Evolutionary conservation across 1,140 invertebrate genomes (phyloP), one percentile per base, ranked within the genome.

Genomic region (Drosophila malerkotliana): DNA sequence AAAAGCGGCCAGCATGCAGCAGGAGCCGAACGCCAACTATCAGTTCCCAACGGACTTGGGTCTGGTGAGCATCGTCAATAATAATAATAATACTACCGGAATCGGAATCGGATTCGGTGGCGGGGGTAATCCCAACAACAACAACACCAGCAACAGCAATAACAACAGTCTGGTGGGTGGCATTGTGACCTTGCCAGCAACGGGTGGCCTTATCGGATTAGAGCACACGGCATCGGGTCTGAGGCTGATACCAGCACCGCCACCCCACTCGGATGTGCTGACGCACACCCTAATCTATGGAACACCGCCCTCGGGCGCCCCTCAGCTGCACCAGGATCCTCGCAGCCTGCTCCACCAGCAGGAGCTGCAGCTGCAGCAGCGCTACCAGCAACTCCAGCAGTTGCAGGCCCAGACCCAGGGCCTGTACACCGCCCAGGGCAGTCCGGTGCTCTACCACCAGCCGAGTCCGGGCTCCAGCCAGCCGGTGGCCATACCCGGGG

Each of bases 1-100:
- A 74, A 88, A 83, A 89, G 69, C 79, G 44, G 74, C 64, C 84
- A 91, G 77, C 47, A 91, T 91, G 90, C 90, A 91, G 90, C 90
- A 91, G 85, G 90, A 91, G 58, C 81, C 90, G 88, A 91, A 91
- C 48, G 90, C 90, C 62, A 91, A 91, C 79, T 90, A 91, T 91
- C 90, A 91, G 87, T 91, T 91, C 77, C 90, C 90, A 56, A 78
- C 81, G 77, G 90, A 91, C 72, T 76, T 91, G 90, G 90, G 88
- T 61, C 91, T 91, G 68, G 88, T 91, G 54, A 91, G 89, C 89
- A 90, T 88, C 85, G 90, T 89, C 72, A 79, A 82, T 24, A 82
- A 76, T 34, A 80, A 63, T 45, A 81, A 68, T 30, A 81, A 41
- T 39, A 62, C 30, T 53, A 63, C 8, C 32, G 32, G 32, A 30